A percentile compares a stretch with the other conserved stretches of the same genome.
These are phyloP conservation scores for Vulpes lagopus DNA, from an alignment of 2,113 vertebrate species.

Conservation along the genomic window DNA sequence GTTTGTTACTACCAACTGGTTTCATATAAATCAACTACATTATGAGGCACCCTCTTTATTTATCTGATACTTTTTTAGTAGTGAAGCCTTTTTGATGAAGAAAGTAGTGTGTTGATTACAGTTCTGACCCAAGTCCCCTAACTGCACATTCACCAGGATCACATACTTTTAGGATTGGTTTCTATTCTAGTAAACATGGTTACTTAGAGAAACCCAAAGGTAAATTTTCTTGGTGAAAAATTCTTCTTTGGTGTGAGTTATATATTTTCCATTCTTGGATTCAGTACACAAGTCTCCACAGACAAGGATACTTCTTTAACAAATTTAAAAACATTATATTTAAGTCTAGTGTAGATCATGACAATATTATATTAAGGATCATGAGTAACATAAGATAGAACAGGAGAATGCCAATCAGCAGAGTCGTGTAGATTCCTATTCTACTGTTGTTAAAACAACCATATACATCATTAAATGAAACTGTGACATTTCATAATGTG, in stretches of 20 bases:
- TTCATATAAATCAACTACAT: background rate
- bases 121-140: background rate
- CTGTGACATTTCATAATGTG: background rate
- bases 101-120: background rate
- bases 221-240: background rate
- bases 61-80: background rate
- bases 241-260: background rate
- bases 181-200: background rate
- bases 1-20: background rate
- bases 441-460: background rate
- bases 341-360: background rate
- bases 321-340: background rate
- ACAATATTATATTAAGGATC: background rate
- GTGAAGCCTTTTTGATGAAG: background rate
- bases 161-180: background rate
- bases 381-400: background rate
- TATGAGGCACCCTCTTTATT: background rate
- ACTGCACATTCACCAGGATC: background rate
- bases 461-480: background rate
- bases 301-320: background rate
- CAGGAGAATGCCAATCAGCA: background rate
- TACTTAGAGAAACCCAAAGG: background rate
- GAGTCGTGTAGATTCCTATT: background rate
- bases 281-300: background rate
- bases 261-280: background rate